These are phyloP conservation scores for Theonella swinhoei DNA, from an alignment of 37 sponge, comb jelly and placozoan genomes.

Conservation along the genomic window DNA sequence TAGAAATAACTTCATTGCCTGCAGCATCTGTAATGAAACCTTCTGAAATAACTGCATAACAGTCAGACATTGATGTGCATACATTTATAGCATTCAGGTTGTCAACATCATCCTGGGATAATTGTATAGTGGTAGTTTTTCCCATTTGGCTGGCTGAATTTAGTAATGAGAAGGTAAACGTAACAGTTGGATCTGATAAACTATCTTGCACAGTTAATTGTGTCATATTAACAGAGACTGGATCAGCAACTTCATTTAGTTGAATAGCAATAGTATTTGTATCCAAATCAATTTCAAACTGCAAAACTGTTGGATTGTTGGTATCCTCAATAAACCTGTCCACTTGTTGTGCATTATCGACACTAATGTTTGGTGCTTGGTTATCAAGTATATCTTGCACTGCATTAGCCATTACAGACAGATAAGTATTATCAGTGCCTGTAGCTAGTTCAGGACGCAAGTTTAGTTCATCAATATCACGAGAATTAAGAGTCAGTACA, in stretches of 20 bases:
- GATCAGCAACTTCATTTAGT: slow-evolving; percentile 76
- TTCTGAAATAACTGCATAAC: slow-evolving; percentile 49
- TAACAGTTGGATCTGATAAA: neutral
- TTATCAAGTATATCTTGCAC: slow-evolving; percentile 69
- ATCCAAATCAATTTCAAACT: slow-evolving; percentile 76
- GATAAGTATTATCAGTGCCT: slow-evolving; percentile 53
- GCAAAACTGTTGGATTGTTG: slow-evolving; percentile 54
- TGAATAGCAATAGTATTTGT: slow-evolving; percentile 58
- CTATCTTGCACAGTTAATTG: slow-evolving; percentile 46
- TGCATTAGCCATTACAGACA: slow-evolving; percentile 42
- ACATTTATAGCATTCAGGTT: slow-evolving; percentile 61
- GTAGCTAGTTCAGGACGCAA: slow-evolving; percentile 56
- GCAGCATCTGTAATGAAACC: slow-evolving; percentile 78
- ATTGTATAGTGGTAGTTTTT: slow-evolving; percentile 48
- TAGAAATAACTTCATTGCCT: slow-evolving; percentile 62
- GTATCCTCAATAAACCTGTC: slow-evolving; percentile 37
- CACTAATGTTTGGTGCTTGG: slow-evolving; percentile 46
- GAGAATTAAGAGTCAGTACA: slow-evolving; percentile 44
- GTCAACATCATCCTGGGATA: slow-evolving; percentile 67
- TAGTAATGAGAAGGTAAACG: slow-evolving; percentile 44
- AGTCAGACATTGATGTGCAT: slow-evolving; percentile 59
- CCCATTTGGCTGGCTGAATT: slow-evolving; percentile 14
- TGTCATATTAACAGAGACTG: slow-evolving; percentile 62
- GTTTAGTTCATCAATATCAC: slow-evolving; percentile 78
- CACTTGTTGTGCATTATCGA: slow-evolving; percentile 65